Evolutionary conservation across 2,888 invertebrate species (phyloP).

Genomic region (Sinodicranocentrus sp.): DNA sequence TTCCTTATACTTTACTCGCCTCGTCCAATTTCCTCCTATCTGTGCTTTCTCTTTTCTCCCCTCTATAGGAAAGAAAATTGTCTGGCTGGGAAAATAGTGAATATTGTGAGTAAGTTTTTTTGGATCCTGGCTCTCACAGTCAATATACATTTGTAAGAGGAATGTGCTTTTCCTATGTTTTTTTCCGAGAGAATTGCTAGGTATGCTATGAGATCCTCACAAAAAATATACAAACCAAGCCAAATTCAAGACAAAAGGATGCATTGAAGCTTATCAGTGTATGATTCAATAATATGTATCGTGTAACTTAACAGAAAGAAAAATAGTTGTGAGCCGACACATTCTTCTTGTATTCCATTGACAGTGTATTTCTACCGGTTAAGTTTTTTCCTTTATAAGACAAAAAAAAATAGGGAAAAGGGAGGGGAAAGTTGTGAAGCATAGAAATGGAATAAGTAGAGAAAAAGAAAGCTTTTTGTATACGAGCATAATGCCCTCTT

Average conservation of each 20-base stretch:
- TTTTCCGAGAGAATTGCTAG: too few relatives aligned
- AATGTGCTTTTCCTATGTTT: too few relatives aligned
- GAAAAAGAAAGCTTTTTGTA: neutral
- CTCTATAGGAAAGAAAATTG: too few relatives aligned
- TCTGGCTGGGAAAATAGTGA: too few relatives aligned
- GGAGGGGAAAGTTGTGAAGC: too few relatives aligned
- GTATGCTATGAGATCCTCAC: neutral
- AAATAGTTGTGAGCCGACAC: too few relatives aligned
- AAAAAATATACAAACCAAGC: neutral
- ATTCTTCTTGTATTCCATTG: too few relatives aligned
- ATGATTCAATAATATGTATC: constrained; percentile 19
- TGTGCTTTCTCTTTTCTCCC: constrained; percentile 9
- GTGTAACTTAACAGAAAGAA: constrained; percentile 12
- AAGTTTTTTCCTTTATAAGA: too few relatives aligned
- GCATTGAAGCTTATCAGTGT: neutral
- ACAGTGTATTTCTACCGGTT: too few relatives aligned
- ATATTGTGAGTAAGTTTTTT: too few relatives aligned
- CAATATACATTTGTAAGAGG: too few relatives aligned
- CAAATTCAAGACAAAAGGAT: neutral
- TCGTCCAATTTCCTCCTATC: constrained; percentile 33
- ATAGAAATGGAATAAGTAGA: neutral
- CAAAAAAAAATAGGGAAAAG: neutral
- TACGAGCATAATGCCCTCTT: constrained; percentile 24
- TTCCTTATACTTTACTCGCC: constrained; percentile 28
- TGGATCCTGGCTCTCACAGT: too few relatives aligned